Base-by-base conservation (phyloP, 2,797 vertebrate genomes). In the Arnoldichthys spilopterus region DNA sequence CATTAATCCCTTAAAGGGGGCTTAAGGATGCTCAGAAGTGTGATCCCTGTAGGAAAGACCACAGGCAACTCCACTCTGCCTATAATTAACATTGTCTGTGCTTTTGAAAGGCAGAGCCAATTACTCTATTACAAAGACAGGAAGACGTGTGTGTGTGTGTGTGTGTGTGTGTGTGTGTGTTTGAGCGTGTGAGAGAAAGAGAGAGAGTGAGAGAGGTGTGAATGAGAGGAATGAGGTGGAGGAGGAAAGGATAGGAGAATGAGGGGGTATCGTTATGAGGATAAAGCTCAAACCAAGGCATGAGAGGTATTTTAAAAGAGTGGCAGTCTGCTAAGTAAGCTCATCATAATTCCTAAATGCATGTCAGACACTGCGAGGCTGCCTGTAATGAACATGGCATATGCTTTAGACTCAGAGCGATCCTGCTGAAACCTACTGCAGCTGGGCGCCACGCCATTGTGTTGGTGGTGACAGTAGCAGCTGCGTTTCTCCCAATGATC, bases 1-100 rank as follows among this genome's bases (percentile, higher is more conserved):
- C 79, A 84, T 83, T 90, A 91, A 93, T 93, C 88, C 91, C 87
- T 87, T 91, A 89, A 92, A 93, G 90, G 87, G 86, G 85, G 85
- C 91, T 92, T 92, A 88, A 91, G 91, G 88, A 80, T 76, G 87
- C 86, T 87, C 82, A 85, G 86, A 89, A 87, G 88, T 85, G 72
- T 40, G 73, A 82, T 83, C 80, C 78, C 80, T 85, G 78, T 85
- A 88, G 83, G 80, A 80, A 83, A 84, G 75, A 71, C 86, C 76
- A 83, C 70, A 73, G 84, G 87, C 90, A 40, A 73, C 85, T 89
- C 87, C 85, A 83, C 86, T 89, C 78, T 72, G 72, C 87, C 81
- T 81, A 85, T 91, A 92, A 94, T 93, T 93, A 93, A 92, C 87
- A 81, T 82, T 79, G 86, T 89, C 88, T 89, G 86, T 86, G 85